Conservation (phyloP, 2,797 vertebrate genomes). For the Chaunax sp. region DNA sequence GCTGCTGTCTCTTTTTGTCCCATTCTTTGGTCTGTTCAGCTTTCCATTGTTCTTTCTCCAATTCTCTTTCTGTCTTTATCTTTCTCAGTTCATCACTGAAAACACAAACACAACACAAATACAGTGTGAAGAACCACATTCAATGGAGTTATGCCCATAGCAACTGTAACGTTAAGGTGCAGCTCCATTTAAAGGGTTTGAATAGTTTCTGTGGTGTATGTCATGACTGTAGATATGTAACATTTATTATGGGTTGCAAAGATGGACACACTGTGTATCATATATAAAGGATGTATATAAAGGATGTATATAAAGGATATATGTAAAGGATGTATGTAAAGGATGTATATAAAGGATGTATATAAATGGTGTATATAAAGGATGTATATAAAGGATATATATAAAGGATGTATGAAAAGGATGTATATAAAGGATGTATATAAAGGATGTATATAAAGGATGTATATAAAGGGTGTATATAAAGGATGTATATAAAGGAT, state of each 20-base stretch:
- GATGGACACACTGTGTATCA: neutral
- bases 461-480: no score
- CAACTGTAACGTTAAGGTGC: neutral
- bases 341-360: no score
- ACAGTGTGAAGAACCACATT: neutral
- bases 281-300: neutral
- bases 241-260: neutral
- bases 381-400: no score
- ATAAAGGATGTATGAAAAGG: no score
- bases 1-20: constrained; percentile 60
- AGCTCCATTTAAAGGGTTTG: neutral
- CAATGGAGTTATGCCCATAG: no score
- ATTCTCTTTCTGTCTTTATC: constrained; percentile 76
- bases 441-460: no score
- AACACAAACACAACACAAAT: constrained; percentile 41
- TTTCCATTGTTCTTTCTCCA: constrained; percentile 75
- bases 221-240: neutral
- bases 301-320: no score
- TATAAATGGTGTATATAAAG: no score
- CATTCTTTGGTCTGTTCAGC: constrained; percentile 58
- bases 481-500: no score
- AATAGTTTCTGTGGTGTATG: no score
- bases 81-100: constrained; percentile 79
- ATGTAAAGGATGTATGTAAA: no score
- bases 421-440: no score